Base-by-base conservation (phyloP, 2,113 vertebrate species). In the Tychaedon coryphoeus region DNA sequence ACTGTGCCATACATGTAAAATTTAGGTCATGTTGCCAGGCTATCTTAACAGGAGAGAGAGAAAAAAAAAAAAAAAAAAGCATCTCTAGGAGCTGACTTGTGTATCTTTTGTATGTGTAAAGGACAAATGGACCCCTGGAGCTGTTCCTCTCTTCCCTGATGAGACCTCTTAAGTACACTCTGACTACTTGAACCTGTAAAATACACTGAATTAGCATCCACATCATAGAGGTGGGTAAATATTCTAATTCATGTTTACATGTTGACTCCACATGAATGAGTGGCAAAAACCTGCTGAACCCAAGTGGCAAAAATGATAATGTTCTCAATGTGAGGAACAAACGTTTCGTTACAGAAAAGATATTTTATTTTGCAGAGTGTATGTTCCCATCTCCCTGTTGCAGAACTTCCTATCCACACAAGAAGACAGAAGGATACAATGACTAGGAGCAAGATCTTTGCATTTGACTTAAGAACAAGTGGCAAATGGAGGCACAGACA, bases 281-380 rank as follows among this genome's bases (percentile, higher is more conserved):
- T 53, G 36, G 15, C 14, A 86, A 90, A 86, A 86, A 43, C 33
- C 22, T 19, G 2, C 28, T 57, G 40, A 64, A 57, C 14, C 5
- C 1, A 0, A 72, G 15, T 86, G 25, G 28, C 31, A 76, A 73
- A 83, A 65, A 20, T 7, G 3, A 6, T 38, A 42, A 75, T 2
- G 2, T 73, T 92, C 84, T n/a, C 29, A 14, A 16, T 28, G 3
- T 62, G 40, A 81, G 9, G 45, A 64, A 64, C 4, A 56, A 67
- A 71, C 3, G 0, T 31, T 81, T 62, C 51, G 29, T 26, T 29
- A 50, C 22, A 67, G 16, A 71, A 71, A 67, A 80, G 7, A 42
- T 0, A 0, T 31, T 53, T 62, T 9, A 16, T 38, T 72, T 92
- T 4, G 2, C 56, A 66, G 80, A 75, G 26, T 1, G 0, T 29